Base-by-base conservation (phyloP, 1,140 invertebrate genomes). In the Pogonognathellus flavescens region DNA sequence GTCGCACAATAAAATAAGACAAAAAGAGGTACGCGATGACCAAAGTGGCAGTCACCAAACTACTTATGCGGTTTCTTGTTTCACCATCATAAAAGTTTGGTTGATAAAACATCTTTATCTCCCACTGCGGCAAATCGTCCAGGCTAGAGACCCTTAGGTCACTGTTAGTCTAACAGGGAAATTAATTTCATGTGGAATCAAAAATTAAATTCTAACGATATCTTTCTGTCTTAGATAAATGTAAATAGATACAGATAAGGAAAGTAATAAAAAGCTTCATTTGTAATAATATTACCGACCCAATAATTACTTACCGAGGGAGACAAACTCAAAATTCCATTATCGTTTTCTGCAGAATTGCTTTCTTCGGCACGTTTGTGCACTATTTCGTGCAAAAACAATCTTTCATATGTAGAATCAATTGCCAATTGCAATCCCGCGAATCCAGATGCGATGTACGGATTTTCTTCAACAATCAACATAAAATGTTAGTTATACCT, bases 401-500 rank as follows among this genome's bases (percentile, higher is more conserved):
- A 1, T 55, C 62, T 41, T 41, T 59, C 49, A 53, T 82, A 72
- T 4, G 49, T 57, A 8, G 41, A 13, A 0, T 87, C 84, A 49
- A 87, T 85, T 0, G 86, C 86, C 41, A 83, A 85, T 53, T 87
- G 86, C 11, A 87, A 70, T 9, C 80, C 86, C 18, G 80, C 0
- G 31, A 87, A 87, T 72, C 86, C 86, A 80, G 41, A 76, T 72
- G 22, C 9, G 5, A 87, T 55, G 53, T 87, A 87, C 49, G 84
- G 70, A 13, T 81, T 83, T 5, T 59, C 86, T 87, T 14, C 22
- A 84, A 16, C 9, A 52, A 82, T 31, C 0, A 72, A 57, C 1
- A 72, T 70, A n/a, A n/a, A n/a, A n/a, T n/a, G n/a, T n/a, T n/a
- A n/a, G n/a, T n/a, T n/a, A n/a, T n/a, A n/a, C n/a, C n/a, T n/a